These are phyloP conservation scores for Diorhabda elongata DNA, from an alignment of 1,140 invertebrate species.

Conservation along the genomic window DNA sequence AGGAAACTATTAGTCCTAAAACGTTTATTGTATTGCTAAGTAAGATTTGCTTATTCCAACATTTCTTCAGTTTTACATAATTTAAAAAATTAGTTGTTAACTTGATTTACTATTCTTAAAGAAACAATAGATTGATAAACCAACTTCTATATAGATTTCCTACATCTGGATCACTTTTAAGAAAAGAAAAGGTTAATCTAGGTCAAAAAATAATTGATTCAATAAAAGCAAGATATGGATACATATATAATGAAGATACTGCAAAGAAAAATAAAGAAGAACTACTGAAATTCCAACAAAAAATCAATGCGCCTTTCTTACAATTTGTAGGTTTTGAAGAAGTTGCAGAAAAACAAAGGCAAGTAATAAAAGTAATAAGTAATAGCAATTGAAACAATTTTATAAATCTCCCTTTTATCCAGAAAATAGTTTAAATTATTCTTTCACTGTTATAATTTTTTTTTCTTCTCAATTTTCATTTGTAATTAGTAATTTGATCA, in stretches of 20 bases:
- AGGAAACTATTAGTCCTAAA: too few species aligned
- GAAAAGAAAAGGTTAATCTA: conserved; percentile 72
- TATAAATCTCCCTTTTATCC: too few species aligned
- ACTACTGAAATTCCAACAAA: conserved; percentile 58
- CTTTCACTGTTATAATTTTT: too few species aligned
- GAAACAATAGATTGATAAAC: too few species aligned
- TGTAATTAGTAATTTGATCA: too few species aligned
- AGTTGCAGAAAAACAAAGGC: conserved; percentile 75
- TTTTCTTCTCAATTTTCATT: too few species aligned
- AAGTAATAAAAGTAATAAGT: conserved; percentile 29
- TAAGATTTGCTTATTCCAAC: too few species aligned
- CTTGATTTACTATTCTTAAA: too few species aligned
- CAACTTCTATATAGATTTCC: conserved; percentile 49
- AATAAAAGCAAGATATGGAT: conserved; percentile 69
- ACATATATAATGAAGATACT: conserved; percentile 54
- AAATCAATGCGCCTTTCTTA: conserved; percentile 72
- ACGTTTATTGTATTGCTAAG: too few species aligned
- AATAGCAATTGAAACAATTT: not conserved
- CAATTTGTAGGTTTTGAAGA: conserved; percentile 87
- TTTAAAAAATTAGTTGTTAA: too few species aligned
- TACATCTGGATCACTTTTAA: conserved; percentile 80
- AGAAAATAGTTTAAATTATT: too few species aligned
- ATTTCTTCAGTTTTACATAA: too few species aligned
- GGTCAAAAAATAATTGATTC: conserved; percentile 67
- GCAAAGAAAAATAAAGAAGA: conserved; percentile 58